phyloP scores from a whole-genome alignment of 2,888 invertebrate genomes.

The Microplitis manilae region DNA sequence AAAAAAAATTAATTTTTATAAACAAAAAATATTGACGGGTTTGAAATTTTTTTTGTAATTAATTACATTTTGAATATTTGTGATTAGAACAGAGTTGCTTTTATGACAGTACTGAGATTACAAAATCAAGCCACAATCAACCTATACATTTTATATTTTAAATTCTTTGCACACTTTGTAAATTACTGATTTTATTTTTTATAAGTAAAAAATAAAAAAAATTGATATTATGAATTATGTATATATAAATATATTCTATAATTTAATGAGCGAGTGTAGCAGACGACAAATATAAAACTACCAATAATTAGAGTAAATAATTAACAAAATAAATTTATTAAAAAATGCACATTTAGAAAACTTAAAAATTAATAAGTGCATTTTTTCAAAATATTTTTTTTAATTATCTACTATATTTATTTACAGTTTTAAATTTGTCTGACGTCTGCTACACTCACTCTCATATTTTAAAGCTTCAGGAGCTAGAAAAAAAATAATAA shows the following conservation, averaged over 20 bases:
- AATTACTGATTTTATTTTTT: slow-evolving; percentile 29
- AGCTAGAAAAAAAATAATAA: neutral
- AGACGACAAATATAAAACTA: no score
- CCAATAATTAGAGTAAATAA: no score
- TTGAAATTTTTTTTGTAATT: slow-evolving; percentile 11
- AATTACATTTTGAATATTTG: slow-evolving; percentile 38
- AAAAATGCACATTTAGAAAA: no score
- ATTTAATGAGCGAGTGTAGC: no score
- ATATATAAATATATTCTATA: slow-evolving; percentile 25
- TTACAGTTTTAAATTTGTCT: no score
- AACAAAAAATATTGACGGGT: slow-evolving; percentile 32
- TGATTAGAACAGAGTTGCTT: slow-evolving; percentile 70
- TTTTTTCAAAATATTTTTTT: no score
- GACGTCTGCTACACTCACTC: no score
- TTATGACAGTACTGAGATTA: slow-evolving; percentile 63
- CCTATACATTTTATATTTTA: slow-evolving; percentile 42
- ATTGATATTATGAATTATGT: slow-evolving; percentile 21
- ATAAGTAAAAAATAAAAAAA: slow-evolving; percentile 22
- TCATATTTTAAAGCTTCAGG: neutral
- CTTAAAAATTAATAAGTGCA: no score
- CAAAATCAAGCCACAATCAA: slow-evolving; percentile 70
- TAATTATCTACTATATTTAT: no score
- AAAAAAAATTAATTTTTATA: neutral
- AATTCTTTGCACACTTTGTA: slow-evolving; percentile 42
- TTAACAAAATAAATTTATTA: no score